phyloP scores from a whole-genome alignment of 2,797 vertebrate species.

The Eulemur coronatus region DNA sequence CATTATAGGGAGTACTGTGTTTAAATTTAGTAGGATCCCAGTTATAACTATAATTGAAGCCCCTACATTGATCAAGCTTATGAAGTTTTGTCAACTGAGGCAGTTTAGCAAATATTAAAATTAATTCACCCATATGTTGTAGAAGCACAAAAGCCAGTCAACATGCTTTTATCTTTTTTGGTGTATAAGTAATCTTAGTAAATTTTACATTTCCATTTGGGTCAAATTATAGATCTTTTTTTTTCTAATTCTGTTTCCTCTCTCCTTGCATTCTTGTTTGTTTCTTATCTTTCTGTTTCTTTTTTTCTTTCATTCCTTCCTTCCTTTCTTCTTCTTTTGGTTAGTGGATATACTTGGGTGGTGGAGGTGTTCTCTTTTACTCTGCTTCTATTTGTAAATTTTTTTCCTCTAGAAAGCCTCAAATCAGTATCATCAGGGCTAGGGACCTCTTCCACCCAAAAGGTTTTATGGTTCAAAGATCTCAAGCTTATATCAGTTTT shows the following conservation, averaged over 20 bases:
- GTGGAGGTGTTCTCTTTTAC: neutral
- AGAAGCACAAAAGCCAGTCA: neutral
- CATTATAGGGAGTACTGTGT: neutral
- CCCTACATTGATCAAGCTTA: neutral
- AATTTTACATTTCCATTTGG: neutral
- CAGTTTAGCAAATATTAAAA: neutral
- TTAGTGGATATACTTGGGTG: neutral
- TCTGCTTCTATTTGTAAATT: neutral
- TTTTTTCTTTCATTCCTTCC: no score
- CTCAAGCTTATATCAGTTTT: neutral
- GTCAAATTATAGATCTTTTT: neutral
- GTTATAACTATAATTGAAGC: neutral
- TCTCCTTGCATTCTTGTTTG: neutral
- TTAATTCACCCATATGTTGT: neutral
- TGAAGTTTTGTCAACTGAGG: neutral
- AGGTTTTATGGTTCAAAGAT: neutral
- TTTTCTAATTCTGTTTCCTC: neutral
- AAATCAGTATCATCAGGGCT: neutral
- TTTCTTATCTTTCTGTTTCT: neutral
- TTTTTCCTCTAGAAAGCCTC: neutral
- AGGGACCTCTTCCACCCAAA: neutral
- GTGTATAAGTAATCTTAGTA: neutral
- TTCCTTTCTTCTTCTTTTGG: no score
- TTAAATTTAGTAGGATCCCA: neutral
- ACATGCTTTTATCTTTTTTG: neutral